Conservation (phyloP, 2,888 invertebrate species). For the Bugulina stolonifera region DNA sequence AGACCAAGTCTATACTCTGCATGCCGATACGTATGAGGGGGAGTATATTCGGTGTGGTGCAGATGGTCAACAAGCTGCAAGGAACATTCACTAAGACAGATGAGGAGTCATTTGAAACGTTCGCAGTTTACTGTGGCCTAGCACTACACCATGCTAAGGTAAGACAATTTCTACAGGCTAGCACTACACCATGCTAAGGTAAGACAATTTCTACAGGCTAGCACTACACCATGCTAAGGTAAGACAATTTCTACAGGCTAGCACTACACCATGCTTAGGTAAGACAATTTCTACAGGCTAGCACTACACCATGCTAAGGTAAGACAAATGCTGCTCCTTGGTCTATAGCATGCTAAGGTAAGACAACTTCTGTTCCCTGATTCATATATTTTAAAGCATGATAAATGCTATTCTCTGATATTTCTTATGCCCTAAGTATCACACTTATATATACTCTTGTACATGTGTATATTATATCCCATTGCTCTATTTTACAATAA, state of each 20-base stretch:
- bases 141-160: slow-evolving; percentile 76
- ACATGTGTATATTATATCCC: too few relatives aligned
- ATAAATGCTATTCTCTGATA: too few relatives aligned
- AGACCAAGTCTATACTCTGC: slow-evolving; percentile 70
- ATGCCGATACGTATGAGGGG: slow-evolving; percentile 80
- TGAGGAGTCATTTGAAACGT: slow-evolving; percentile 74
- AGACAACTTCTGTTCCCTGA: too few relatives aligned
- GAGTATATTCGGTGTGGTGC: slow-evolving; percentile 75
- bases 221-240: not conserved
- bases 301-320: not conserved
- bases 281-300: not conserved
- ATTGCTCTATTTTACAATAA: too few relatives aligned
- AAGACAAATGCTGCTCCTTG: not conserved
- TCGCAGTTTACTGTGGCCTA: slow-evolving; percentile 77
- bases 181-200: not conserved
- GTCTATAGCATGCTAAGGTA: not conserved
- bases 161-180: slow-evolving; percentile 23
- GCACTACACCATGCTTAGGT: too few relatives aligned
- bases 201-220: not conserved
- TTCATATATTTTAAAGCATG: too few relatives aligned
- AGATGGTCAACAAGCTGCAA: slow-evolving; percentile 69
- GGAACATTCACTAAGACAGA: slow-evolving; percentile 63
- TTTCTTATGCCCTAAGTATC: too few relatives aligned
- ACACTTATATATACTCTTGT: too few relatives aligned
- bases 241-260: too few relatives aligned